A percentile compares a stretch with the other conserved stretches of the same genome.
Conservation (phyloP, 2,797 vertebrate species). For the Epinephelus malabaricus region DNA sequence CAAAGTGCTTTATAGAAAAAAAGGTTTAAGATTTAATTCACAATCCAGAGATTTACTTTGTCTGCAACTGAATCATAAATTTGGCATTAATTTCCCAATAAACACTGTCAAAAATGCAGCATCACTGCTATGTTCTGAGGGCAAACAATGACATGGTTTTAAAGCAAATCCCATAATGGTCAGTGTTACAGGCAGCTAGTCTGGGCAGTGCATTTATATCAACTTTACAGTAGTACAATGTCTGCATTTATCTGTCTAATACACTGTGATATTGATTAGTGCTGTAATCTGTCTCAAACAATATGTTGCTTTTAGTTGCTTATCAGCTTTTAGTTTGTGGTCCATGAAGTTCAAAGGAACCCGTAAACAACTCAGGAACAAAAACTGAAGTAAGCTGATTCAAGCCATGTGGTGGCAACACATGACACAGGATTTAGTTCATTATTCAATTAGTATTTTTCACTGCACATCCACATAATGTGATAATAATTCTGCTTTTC, state of each 20-base stretch:
- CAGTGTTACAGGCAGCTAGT: not conserved
- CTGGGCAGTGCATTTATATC: not conserved
- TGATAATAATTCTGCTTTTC: not conserved
- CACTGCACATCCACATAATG: not conserved
- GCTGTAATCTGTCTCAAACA: not conserved
- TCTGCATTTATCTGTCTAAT: not conserved
- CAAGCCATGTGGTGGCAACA: not conserved
- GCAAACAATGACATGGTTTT: not conserved
- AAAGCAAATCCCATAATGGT: not conserved
- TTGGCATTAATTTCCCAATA: not conserved
- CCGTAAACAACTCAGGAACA: not conserved
- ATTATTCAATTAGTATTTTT: slow-evolving; percentile 2
- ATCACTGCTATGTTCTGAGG: not conserved
- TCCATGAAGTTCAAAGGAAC: not conserved
- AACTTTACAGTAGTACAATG: not conserved
- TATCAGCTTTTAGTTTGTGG: not conserved
- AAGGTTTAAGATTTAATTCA: not conserved
- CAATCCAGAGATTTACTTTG: not conserved
- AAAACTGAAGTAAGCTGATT: not conserved
- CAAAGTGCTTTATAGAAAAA: no score
- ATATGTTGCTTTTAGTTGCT: not conserved
- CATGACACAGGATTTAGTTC: slow-evolving; percentile 16
- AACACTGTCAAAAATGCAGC: not conserved
- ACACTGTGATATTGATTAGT: slow-evolving; percentile 4
- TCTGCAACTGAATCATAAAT: not conserved